Percentiles rank a stretch among this genome's conserved stretches.
phyloP scores from a whole-genome alignment of 2,113 vertebrate genomes.

The Calidris pygmaea region DNA sequence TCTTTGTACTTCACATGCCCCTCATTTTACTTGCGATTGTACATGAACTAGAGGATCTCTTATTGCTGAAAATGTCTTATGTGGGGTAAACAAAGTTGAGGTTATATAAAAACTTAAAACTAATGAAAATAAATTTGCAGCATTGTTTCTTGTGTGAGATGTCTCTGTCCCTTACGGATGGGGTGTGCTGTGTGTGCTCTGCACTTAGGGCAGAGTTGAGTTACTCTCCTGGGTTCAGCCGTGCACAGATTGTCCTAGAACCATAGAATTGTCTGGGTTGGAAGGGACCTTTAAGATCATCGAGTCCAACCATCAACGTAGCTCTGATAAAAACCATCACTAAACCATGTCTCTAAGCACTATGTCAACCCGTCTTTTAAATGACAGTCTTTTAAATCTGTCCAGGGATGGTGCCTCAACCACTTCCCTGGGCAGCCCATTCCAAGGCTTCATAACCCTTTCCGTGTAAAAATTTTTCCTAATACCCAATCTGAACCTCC shows the following conservation, averaged over 20 bases:
- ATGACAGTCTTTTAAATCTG: too few relatives aligned
- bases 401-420: too few relatives aligned
- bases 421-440: too few relatives aligned
- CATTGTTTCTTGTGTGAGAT: constrained; percentile 40
- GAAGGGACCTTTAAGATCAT: too few relatives aligned
- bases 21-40: constrained; percentile 26
- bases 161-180: constrained; percentile 41
- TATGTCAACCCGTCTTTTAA: too few relatives aligned
- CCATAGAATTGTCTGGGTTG: too few relatives aligned
- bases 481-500: too few relatives aligned
- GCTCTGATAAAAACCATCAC: too few relatives aligned
- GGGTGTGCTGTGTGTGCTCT: not conserved
- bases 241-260: not conserved
- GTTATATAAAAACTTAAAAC: constrained; percentile 33
- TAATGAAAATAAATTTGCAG: constrained; percentile 50
- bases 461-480: too few relatives aligned
- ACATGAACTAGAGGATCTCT: not conserved
- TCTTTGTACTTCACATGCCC: constrained; percentile 4
- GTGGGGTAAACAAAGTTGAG: constrained; percentile 30
- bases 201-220: not conserved
- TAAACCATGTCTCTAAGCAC: too few relatives aligned
- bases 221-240: not conserved
- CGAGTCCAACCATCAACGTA: too few relatives aligned
- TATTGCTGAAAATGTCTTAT: constrained; percentile 18
- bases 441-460: too few relatives aligned